Base-by-base conservation (phyloP, 2,888 invertebrate species). In the Heliothis peltigera region DNA sequence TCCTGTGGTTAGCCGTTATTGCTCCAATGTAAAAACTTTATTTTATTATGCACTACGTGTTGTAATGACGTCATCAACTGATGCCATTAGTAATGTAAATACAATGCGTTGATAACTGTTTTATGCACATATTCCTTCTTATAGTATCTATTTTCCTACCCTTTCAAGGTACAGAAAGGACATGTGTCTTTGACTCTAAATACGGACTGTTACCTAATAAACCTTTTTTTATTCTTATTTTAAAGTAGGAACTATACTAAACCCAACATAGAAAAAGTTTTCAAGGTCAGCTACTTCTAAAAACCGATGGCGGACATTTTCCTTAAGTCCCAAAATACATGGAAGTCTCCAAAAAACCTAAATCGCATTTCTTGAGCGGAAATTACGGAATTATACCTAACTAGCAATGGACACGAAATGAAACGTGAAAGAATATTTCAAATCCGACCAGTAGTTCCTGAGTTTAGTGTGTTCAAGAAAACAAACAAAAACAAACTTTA, bases 231-330 rank as follows among this genome's bases (percentile, higher is more conserved):
- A 32, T 32, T 32, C 32, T 12, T 12, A 32, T 32, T 32, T 32
- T 12, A 32, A 12, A 32, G 12, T 32, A 32, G 32, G 32, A 32
- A 57, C 15, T 19, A 58, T 25, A 12, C 22, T 32, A 19, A n/a
- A 49, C 4, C n/a, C 15, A 49, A 59, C 46, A n/a, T 39, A 25
- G 18, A 32, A 51, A 12, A 64, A 47, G 22, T 19, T 17, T 18
- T 54, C 44, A 62, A 79, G 62, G 63, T 18, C 47, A 53, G 22
- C n/a, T n/a, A n/a, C n/a, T n/a, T n/a, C n/a, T n/a, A 48, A 46
- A 39, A 42, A 57, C 48, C 5, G 22, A 42, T 32, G 10, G n/a
- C 6, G 6, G 19, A 18, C 3, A 10, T 51, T 68, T 75, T 70
- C 49, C 21, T 53, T 10, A 42, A 54, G 18, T 25, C 15, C 32